Conservation (phyloP, 2,797 vertebrate genomes). For the Notamacropus eugenii region DNA sequence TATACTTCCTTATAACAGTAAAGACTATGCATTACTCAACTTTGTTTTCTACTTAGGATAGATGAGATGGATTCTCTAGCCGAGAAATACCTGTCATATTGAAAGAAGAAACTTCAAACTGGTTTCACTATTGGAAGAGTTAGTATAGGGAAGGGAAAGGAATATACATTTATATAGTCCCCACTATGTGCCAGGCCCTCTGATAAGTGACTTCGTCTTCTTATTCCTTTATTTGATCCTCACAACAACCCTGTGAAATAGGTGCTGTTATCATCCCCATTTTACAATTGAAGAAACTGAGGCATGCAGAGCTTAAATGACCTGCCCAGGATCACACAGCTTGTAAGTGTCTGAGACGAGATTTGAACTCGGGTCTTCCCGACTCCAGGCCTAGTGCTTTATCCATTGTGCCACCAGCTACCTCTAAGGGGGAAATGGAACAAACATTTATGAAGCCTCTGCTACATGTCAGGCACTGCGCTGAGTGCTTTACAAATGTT, state of each 20-base stretch:
- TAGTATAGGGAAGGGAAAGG: background rate
- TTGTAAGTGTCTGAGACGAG: background rate
- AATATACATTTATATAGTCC: background rate
- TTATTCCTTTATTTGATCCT: background rate
- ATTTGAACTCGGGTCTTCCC: background rate
- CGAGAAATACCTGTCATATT: conserved; percentile 25
- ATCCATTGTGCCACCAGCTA: background rate
- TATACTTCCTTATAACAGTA: conserved; percentile 30
- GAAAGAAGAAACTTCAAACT: conserved; percentile 28
- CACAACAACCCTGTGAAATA: background rate
- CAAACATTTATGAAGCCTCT: background rate
- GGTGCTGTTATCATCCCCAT: background rate
- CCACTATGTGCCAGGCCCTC: background rate
- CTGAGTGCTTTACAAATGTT: background rate
- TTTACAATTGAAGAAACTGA: background rate
- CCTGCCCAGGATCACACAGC: background rate
- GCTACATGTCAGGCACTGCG: background rate
- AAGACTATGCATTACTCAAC: conserved; percentile 28
- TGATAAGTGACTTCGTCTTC: background rate
- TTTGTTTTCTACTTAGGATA: conserved; percentile 47
- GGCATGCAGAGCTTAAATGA: background rate
- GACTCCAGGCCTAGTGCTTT: background rate
- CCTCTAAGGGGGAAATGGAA: background rate
- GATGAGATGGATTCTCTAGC: conserved; percentile 35
- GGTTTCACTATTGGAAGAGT: conserved; percentile 40